These are phyloP conservation scores for Drosophila murphyi DNA, from an alignment of 1,140 invertebrate species.

Conservation along the genomic window DNA sequence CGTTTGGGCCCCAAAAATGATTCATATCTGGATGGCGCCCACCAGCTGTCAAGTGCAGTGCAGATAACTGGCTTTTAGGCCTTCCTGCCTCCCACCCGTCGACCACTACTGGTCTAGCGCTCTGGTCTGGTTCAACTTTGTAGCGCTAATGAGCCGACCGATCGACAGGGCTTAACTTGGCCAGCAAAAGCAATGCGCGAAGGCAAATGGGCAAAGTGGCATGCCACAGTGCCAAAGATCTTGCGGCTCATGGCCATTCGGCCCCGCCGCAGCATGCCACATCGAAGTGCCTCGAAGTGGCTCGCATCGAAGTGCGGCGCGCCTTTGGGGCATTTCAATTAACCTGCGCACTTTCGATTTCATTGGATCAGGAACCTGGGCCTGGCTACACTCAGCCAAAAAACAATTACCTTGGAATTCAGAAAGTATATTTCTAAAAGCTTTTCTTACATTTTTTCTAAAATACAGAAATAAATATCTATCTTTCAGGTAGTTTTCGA, in stretches of 20 bases:
- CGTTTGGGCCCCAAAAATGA: constrained; percentile 25
- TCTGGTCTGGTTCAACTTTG: constrained; percentile 13
- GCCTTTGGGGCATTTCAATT: constrained; percentile 80
- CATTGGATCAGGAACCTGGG: constrained; percentile 49
- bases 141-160: constrained; percentile 27
- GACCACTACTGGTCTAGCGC: constrained; percentile 33
- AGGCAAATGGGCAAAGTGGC: constrained; percentile 33
- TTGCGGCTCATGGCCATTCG: constrained; percentile 29
- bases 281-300: constrained; percentile 2
- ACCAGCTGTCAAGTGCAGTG: constrained; percentile 23
- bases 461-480: too few species aligned
- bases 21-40: constrained; percentile 32
- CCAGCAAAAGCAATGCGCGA: background rate
- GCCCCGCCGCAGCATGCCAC: constrained; percentile 36
- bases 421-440: too few species aligned
- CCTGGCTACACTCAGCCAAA: background rate
- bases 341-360: constrained; percentile 80
- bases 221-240: constrained; percentile 36
- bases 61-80: constrained; percentile 42
- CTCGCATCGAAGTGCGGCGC: constrained; percentile 27
- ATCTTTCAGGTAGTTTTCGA: too few species aligned
- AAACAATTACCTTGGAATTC: too few species aligned
- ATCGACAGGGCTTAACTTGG: background rate
- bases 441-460: too few species aligned
- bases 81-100: constrained; percentile 1